Conservation (phyloP, 2,797 vertebrate genomes). For the Micromesistius poutassou region DNA sequence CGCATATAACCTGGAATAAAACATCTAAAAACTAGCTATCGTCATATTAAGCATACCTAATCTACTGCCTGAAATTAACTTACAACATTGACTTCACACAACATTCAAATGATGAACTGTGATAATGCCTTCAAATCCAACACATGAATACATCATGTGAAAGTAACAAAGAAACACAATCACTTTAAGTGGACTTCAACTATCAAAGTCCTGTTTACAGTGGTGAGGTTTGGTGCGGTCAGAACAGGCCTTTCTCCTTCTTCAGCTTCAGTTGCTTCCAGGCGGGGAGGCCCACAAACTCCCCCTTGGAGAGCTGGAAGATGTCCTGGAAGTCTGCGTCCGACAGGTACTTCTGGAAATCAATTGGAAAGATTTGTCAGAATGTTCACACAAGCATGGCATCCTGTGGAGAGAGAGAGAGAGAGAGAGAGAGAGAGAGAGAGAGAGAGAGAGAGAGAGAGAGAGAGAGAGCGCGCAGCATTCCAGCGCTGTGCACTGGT, state of each 20-base stretch:
- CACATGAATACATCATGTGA: no score
- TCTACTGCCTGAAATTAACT: not conserved
- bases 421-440: no score
- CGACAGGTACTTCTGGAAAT: slow-evolving; percentile 78
- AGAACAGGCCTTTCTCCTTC: slow-evolving; percentile 84
- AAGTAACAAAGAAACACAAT: no score
- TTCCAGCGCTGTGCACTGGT: no score
- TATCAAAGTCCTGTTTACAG: not conserved
- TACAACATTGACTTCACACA: not conserved
- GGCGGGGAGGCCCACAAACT: slow-evolving; percentile 71
- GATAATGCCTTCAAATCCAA: not conserved
- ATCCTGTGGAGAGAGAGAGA: no score
- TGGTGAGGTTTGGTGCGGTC: slow-evolving; percentile 4
- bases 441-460: no score
- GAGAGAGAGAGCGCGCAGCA: no score
- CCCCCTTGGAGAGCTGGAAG: slow-evolving; percentile 77
- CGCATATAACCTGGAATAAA: not conserved
- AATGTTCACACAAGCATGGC: not conserved
- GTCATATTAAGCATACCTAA: not conserved
- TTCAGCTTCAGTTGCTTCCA: slow-evolving; percentile 85
- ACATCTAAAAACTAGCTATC: not conserved
- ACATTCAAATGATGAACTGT: not conserved
- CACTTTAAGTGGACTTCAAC: no score
- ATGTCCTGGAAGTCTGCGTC: slow-evolving; percentile 75
- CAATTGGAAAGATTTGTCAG: slow-evolving; percentile 8